A percentile compares a stretch with the other conserved stretches of the same genome.
Evolutionary conservation across 2,797 vertebrate genomes (phyloP).

Genomic region (Naso thynnoides): DNA sequence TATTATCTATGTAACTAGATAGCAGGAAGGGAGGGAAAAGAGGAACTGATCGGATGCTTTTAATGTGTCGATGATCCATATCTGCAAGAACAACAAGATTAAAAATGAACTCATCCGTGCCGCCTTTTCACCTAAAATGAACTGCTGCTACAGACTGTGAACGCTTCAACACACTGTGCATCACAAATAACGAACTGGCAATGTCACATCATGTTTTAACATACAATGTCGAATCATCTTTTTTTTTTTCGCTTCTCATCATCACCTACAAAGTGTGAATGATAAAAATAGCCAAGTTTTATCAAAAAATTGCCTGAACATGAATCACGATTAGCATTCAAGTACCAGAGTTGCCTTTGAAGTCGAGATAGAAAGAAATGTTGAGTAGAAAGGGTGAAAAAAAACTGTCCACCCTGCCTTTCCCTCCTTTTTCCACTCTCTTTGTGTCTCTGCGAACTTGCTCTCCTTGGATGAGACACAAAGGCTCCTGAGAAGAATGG

Average conservation of each 20-base stretch:
- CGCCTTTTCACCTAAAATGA: conserved; percentile 39
- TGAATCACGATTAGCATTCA: conserved; percentile 62
- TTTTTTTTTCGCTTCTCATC: conserved; percentile 46
- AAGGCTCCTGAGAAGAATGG: conserved; percentile 78
- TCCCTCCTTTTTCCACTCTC: conserved; percentile 74
- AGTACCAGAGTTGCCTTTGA: conserved; percentile 65
- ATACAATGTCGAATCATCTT: conserved; percentile 29
- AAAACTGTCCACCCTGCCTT: conserved; percentile 64
- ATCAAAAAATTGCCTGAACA: conserved; percentile 37
- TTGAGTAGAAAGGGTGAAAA: conserved; percentile 40
- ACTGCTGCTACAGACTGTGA: conserved; percentile 3
- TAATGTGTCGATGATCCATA: conserved; percentile 43
- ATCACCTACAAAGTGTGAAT: conserved; percentile 19
- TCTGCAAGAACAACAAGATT: conserved; percentile 51
- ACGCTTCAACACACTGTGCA: conserved; percentile 13
- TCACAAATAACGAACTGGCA: conserved; percentile 10
- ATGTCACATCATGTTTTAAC: conserved; percentile 27
- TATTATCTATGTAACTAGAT: conserved; percentile 68
- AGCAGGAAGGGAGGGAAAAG: conserved; percentile 25
- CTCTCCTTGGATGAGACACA: conserved; percentile 78
- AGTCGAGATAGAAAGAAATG: conserved; percentile 64
- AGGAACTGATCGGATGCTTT: conserved; percentile 40
- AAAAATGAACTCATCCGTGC: conserved; percentile 26
- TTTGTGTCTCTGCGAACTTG: conserved; percentile 81
- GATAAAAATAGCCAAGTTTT: conserved; percentile 44